These are phyloP conservation scores for Gymnoscelis rufifasciata DNA, from an alignment of 2,888 invertebrate genomes.

Conservation along the genomic window DNA sequence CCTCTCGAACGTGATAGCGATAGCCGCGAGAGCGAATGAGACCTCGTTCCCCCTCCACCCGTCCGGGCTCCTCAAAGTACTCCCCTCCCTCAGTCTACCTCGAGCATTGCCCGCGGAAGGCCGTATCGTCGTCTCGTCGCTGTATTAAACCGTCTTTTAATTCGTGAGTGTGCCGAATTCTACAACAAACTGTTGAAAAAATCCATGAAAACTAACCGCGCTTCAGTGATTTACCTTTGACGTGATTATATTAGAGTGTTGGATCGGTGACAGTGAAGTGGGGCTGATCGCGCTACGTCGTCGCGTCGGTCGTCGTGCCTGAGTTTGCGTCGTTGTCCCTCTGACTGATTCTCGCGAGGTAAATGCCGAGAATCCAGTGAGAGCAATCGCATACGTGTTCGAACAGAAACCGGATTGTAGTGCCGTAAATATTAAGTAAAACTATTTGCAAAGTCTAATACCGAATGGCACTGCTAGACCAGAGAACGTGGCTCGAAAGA, in stretches of 20 bases:
- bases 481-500: constrained; percentile 50
- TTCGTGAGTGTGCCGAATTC: constrained; percentile 55
- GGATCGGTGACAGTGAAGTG: constrained; percentile 62
- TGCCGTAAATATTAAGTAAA: constrained; percentile 49
- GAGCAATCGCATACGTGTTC: constrained; percentile 65
- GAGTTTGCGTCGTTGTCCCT: constrained; percentile 69
- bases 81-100: constrained; percentile 53
- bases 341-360: constrained; percentile 67
- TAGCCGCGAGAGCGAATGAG: constrained; percentile 46
- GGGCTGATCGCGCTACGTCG: constrained; percentile 59
- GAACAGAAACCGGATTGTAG: constrained; percentile 64
- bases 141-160: constrained; percentile 59
- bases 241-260: constrained; percentile 52
- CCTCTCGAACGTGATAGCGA: constrained; percentile 56
- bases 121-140: constrained; percentile 36
- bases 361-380: constrained; percentile 63
- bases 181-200: constrained; percentile 43
- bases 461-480: constrained; percentile 32
- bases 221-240: constrained; percentile 37
- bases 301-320: constrained; percentile 54
- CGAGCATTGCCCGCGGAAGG: constrained; percentile 44
- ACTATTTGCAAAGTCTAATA: constrained; percentile 44
- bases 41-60: constrained; percentile 44
- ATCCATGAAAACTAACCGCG: constrained; percentile 41
- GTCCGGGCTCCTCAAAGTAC: constrained; percentile 36